A percentile compares a stretch with the other conserved stretches of the same genome.
These are phyloP conservation scores for Hermatobates lingyangjiaoensis DNA, from an alignment of 1,140 invertebrate species.

Conservation along the genomic window DNA sequence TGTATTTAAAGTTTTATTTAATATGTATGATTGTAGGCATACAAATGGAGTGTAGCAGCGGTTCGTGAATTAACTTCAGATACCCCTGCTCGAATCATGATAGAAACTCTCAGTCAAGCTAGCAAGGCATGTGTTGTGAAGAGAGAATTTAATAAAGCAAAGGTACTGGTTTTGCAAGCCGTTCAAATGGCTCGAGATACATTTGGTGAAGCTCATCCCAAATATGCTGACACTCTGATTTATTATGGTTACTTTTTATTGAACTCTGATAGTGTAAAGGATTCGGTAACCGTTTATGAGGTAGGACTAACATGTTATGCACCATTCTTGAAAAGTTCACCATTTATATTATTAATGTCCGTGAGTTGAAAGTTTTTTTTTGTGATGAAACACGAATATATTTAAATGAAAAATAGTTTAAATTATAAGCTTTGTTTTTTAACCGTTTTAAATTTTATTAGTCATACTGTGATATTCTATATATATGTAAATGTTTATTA, in stretches of 20 bases:
- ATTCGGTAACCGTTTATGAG: conserved; percentile 67
- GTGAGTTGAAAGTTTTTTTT: too few relatives aligned
- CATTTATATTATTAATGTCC: too few relatives aligned
- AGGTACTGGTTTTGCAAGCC: conserved; percentile 60
- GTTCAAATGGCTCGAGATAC: conserved; percentile 47
- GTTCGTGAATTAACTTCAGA: conserved; percentile 39
- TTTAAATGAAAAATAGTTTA: too few relatives aligned
- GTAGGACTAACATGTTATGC: conserved; percentile 24
- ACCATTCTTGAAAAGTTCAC: neutral
- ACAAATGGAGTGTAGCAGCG: conserved; percentile 48
- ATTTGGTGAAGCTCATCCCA: conserved; percentile 51
- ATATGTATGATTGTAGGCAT: conserved; percentile 26
- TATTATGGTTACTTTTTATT: conserved; percentile 81
- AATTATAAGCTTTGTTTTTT: too few relatives aligned
- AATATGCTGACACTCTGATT: conserved; percentile 60
- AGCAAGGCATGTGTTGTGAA: conserved; percentile 74
- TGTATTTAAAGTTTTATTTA: too few relatives aligned
- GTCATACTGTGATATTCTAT: too few relatives aligned
- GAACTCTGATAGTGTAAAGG: conserved; percentile 65
- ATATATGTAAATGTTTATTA: too few relatives aligned
- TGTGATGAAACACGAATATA: too few relatives aligned
- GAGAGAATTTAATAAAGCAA: conserved; percentile 58
- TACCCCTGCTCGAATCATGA: conserved; percentile 37
- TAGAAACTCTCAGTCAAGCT: conserved; percentile 64
- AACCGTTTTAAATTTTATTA: too few relatives aligned